A percentile compares a stretch with the other conserved stretches of the same genome.
phyloP scores from a whole-genome alignment of 2,113 vertebrate species.

The Larimichthys crocea region DNA sequence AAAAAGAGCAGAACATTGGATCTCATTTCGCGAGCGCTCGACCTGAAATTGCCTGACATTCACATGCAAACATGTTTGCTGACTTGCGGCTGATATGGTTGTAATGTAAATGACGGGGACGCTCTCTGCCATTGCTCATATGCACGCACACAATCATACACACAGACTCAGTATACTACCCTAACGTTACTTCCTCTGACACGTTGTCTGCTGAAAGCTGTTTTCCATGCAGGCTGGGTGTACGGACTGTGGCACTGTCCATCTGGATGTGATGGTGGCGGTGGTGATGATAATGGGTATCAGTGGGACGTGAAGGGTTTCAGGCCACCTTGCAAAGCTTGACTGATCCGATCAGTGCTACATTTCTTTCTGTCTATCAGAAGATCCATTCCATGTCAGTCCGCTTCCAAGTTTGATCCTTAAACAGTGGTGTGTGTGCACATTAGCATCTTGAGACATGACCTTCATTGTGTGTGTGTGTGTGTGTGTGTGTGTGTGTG shows the following conservation, averaged over 20 bases:
- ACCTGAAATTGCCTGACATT: slow-evolving; percentile 78
- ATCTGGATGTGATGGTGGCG: slow-evolving; percentile 33
- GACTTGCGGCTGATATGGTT: slow-evolving; percentile 63
- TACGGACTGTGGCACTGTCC: slow-evolving; percentile 20
- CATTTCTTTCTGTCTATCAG: slow-evolving; percentile 2
- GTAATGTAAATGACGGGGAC: slow-evolving; percentile 53
- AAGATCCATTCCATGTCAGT: slow-evolving; percentile 3
- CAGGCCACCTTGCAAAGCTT: slow-evolving; percentile 21
- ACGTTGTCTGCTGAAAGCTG: slow-evolving; percentile 4
- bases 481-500: background rate
- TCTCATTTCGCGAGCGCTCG: slow-evolving; percentile 60
- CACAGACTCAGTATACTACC: background rate
- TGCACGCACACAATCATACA: background rate
- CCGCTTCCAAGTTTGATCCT: slow-evolving; percentile 7
- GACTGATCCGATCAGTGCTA: background rate
- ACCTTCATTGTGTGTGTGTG: background rate
- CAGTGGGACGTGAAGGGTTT: slow-evolving; percentile 32
- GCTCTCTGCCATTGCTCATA: background rate
- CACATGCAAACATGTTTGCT: slow-evolving; percentile 67
- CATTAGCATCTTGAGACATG: slow-evolving; percentile 5
- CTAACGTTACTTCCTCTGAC: background rate
- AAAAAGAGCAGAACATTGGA: slow-evolving; percentile 56
- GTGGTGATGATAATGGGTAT: slow-evolving; percentile 47
- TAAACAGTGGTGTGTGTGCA: background rate
- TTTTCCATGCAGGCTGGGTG: slow-evolving; percentile 8